Percentiles rank a stretch among this genome's conserved stretches.
Conservation (phyloP, 2,888 invertebrate genomes). For the Volucella zonaria region DNA sequence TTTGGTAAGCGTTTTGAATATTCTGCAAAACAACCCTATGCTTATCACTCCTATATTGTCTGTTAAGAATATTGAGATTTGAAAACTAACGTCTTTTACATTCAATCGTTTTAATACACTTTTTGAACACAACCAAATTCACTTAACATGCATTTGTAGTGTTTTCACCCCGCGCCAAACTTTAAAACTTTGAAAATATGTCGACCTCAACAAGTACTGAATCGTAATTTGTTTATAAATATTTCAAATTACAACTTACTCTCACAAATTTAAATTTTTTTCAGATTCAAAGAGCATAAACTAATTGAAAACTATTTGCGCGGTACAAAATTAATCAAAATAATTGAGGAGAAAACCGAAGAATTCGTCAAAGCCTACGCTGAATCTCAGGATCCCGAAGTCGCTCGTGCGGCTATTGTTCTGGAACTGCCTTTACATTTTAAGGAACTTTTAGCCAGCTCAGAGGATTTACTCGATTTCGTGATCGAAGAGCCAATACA, state of each 20-base stretch:
- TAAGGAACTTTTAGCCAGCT: slow-evolving; percentile 73
- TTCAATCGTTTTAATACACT: too few species aligned
- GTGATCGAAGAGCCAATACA: slow-evolving; percentile 78
- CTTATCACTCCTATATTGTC: too few species aligned
- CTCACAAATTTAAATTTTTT: background rate
- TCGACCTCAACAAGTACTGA: slow-evolving; percentile 27
- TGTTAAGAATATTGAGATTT: too few species aligned
- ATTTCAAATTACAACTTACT: background rate
- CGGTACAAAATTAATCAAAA: slow-evolving; percentile 76
- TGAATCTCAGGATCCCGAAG: slow-evolving; percentile 76
- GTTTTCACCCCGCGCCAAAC: background rate
- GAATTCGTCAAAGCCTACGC: slow-evolving; percentile 75
- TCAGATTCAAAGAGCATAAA: slow-evolving; percentile 79
- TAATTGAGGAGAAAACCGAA: slow-evolving; percentile 76
- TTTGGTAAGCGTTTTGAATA: too few species aligned
- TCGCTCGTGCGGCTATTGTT: slow-evolving; percentile 77
- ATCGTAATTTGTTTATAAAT: slow-evolving; percentile 40
- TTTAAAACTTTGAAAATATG: slow-evolving; percentile 28
- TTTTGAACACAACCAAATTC: slow-evolving; percentile 14
- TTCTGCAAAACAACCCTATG: too few species aligned
- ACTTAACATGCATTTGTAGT: background rate
- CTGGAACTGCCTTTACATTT: slow-evolving; percentile 77
- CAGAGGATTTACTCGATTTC: slow-evolving; percentile 76
- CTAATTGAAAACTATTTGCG: slow-evolving; percentile 77
- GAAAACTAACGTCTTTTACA: too few species aligned